These are phyloP conservation scores for Cheirogaleus medius DNA, from an alignment of 2,113 vertebrate species.

Conservation along the genomic window DNA sequence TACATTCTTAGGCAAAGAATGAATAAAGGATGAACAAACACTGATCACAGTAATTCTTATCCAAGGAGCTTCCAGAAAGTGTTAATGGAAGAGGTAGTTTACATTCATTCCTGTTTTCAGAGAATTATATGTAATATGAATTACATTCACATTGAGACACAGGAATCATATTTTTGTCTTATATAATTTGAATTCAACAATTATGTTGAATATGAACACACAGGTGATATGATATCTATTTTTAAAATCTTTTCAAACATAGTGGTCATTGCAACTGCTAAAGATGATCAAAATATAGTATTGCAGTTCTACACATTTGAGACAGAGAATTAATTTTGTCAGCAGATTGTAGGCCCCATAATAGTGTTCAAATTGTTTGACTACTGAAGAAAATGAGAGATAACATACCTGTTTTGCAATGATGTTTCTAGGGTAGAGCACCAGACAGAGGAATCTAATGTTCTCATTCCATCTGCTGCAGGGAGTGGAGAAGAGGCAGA, in stretches of 20 bases:
- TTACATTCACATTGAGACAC: neutral
- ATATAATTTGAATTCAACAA: neutral
- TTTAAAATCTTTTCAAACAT: neutral
- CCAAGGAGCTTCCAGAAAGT: neutral
- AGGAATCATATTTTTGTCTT: neutral
- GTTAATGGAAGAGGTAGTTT: neutral
- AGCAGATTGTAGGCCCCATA: neutral
- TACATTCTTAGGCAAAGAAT: neutral
- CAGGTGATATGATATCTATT: neutral
- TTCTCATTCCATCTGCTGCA: neutral
- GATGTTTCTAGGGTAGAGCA: neutral
- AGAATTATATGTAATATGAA: neutral
- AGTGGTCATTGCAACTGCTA: neutral
- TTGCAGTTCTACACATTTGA: neutral
- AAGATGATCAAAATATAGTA: neutral
- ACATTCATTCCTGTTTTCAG: neutral
- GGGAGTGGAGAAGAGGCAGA: neutral
- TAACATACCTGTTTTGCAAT: neutral
- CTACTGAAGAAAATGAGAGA: neutral
- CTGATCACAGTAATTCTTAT: neutral
- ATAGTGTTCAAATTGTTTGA: neutral
- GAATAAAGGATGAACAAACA: neutral
- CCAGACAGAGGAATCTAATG: neutral
- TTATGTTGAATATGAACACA: constrained; percentile 2
- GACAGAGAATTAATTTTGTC: neutral